Base-by-base conservation (phyloP, 1,140 invertebrate genomes). In the Orchestia grillus region DNA sequence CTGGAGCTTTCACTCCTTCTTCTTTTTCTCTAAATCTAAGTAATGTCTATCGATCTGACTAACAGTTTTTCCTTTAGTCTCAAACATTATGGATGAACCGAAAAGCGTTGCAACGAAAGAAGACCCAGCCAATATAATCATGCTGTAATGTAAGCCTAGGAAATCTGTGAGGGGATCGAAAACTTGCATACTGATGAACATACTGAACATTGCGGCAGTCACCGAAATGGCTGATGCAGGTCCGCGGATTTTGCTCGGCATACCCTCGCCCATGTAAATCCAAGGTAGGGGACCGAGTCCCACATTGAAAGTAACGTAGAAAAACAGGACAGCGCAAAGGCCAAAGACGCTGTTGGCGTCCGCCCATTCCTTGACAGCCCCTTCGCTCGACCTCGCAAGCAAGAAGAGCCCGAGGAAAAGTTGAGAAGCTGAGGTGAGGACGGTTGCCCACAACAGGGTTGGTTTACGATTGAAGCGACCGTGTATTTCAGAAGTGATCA, bases 221-320 rank as follows among this genome's bases (percentile, higher is more conserved):
- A 45, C 44, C 3, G 92, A 44, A n/a, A 94, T 45, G 92, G 92
- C 92, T 6, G 92, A 94, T 15, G 44, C 92, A 45, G 92, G 92
- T 8, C 92, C 92, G 40, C 92, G 92, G 8, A 94, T 47, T 47
- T 94, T 94, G 41, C 92, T 94, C 28, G 92, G 92, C 3, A 94
- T 94, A 6, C 92, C 92, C 40, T 94, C 92, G 43, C 43, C 43
- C 92, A 94, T 94, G 92, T 94, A 94, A 23, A 94, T 94, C 43
- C 43, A 94, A 94, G 92, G 43, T 44, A 94, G 28, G 16, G 92
- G 92, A 19, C 92, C 92, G 16, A 94, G 92, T 47, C 92, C 92
- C 36, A 45, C 44, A n/a, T 45, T 45, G 36, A 94, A 94, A 47
- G 43, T 8, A 36, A 94, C 44, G 36, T 94, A 94, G 92, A 94